phyloP scores from a whole-genome alignment of 2,888 invertebrate genomes.

The Pantelozetes paolii region DNA sequence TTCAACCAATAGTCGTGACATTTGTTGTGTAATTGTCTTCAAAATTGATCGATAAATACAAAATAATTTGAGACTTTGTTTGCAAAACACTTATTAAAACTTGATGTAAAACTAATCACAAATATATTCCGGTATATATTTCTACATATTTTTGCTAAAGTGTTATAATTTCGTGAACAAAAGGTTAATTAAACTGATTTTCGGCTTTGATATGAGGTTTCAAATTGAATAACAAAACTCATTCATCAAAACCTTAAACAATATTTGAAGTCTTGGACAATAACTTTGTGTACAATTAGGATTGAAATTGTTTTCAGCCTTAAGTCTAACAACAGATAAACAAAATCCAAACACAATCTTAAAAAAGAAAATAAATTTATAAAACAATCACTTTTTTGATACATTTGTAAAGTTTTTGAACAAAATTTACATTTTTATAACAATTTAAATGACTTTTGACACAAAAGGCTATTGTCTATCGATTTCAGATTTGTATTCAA shows the following conservation, averaged over 20 bases:
- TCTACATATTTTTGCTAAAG: not conserved
- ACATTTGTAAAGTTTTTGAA: no score
- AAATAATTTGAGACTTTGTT: not conserved
- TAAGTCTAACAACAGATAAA: not conserved
- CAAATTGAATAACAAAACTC: slow-evolving; percentile 9
- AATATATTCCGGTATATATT: no score
- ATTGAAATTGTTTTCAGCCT: not conserved
- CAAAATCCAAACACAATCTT: not conserved
- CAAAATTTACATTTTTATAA: no score
- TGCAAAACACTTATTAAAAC: not conserved
- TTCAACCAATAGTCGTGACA: not conserved
- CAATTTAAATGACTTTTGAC: no score
- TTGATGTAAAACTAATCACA: not conserved
- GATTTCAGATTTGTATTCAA: not conserved
- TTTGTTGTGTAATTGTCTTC: slow-evolving; percentile 6
- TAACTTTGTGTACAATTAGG: not conserved
- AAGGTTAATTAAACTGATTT: slow-evolving; percentile 15
- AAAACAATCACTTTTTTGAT: no score
- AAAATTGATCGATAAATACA: not conserved
- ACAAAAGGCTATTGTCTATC: not conserved
- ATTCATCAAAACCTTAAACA: not conserved
- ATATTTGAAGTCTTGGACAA: not conserved
- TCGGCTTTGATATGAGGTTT: not conserved
- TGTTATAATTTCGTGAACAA: slow-evolving; percentile 13
- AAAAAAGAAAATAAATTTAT: no score